These are phyloP conservation scores for Xestia rhomboidea DNA, from an alignment of 2,888 invertebrate genomes.

Conservation along the genomic window DNA sequence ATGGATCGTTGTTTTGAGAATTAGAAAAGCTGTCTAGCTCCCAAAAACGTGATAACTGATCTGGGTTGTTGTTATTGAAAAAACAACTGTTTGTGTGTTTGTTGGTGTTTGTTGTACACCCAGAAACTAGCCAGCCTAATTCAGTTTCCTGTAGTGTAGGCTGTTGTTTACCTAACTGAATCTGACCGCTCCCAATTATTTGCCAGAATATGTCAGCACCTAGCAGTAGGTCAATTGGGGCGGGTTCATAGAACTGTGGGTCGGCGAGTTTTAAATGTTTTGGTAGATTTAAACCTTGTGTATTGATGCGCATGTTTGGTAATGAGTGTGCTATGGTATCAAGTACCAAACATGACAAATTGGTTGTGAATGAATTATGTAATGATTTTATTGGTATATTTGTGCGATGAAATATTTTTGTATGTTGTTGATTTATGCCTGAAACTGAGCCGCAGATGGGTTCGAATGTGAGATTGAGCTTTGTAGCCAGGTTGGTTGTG, in stretches of 20 bases:
- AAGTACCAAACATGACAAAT: not conserved
- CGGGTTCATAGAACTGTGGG: not conserved
- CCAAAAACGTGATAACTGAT: too few species aligned
- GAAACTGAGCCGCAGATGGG: not conserved
- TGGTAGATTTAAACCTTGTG: not conserved
- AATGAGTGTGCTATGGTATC: not conserved
- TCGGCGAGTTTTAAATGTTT: not conserved
- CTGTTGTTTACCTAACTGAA: too few species aligned
- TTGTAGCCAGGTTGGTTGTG: not conserved
- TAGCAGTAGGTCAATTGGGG: not conserved
- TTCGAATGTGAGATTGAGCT: not conserved
- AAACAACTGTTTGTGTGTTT: too few species aligned
- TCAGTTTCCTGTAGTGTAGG: too few species aligned
- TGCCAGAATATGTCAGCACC: not conserved
- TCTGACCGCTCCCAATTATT: too few species aligned
- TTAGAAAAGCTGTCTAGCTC: too few species aligned
- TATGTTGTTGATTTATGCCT: not conserved
- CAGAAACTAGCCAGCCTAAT: too few species aligned
- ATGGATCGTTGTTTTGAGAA: too few species aligned
- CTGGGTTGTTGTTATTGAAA: too few species aligned
- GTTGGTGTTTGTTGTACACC: too few species aligned
- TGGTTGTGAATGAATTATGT: not conserved
- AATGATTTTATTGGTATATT: not conserved
- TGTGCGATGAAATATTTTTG: conserved; percentile 1
- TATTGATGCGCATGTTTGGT: not conserved